Evolutionary conservation across 2,797 vertebrate species (phyloP).

Genomic region (Clarias platycephalus): DNA sequence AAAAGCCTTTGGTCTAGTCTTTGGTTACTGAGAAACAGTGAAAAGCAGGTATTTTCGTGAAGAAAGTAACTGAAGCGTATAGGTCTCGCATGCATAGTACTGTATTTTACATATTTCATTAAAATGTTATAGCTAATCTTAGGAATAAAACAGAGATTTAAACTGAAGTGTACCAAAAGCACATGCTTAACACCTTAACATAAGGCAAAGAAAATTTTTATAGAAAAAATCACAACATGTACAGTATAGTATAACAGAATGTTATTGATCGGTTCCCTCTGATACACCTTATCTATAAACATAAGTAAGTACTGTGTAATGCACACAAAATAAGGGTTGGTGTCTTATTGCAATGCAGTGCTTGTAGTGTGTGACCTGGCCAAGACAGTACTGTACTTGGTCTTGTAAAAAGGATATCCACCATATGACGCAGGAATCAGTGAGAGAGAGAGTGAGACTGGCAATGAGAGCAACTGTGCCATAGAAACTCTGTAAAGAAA

Average conservation of each 20-base stretch:
- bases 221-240: not conserved
- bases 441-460: constrained; percentile 38
- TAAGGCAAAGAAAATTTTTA: not conserved
- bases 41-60: not conserved
- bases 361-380: not conserved
- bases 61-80: not conserved
- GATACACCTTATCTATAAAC: not conserved
- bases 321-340: not conserved
- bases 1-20: not conserved
- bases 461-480: constrained; percentile 76
- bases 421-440: constrained; percentile 81
- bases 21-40: not conserved
- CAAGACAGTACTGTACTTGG: constrained; percentile 19
- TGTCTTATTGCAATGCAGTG: not conserved
- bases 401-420: constrained; percentile 84
- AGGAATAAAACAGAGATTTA: not conserved
- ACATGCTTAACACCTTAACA: not conserved
- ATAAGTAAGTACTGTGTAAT: not conserved
- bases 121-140: not conserved
- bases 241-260: too few species aligned
- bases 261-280: not conserved
- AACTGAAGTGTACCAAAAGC: not conserved
- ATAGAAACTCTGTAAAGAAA: constrained; percentile 64
- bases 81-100: not conserved
- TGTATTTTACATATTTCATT: not conserved